Conservation (phyloP, 2,113 vertebrate genomes). For the Corynorhinus townsendii region DNA sequence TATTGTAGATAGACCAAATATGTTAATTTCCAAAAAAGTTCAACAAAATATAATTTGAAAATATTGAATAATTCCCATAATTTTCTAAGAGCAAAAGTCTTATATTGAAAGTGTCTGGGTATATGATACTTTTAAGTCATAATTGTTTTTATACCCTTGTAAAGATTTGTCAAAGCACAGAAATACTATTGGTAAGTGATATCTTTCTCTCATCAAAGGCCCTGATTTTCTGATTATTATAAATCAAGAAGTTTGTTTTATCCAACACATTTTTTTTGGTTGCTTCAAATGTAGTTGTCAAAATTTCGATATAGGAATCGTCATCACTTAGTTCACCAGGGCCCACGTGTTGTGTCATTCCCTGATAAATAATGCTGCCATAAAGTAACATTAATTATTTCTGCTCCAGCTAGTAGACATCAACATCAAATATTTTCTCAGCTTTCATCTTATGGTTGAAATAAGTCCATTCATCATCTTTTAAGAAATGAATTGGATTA, state of each 20-base stretch:
- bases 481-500: conserved; percentile 42
- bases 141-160: not conserved
- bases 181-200: conserved; percentile 1
- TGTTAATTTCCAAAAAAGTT: conserved; percentile 44
- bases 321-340: conserved; percentile 30
- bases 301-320: conserved; percentile 4
- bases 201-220: conserved; percentile 56
- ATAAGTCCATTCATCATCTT: conserved; percentile 54
- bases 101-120: conserved; percentile 57
- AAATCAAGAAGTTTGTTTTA: conserved; percentile 65
- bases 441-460: conserved; percentile 60
- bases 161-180: conserved; percentile 29
- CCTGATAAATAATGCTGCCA: conserved; percentile 27
- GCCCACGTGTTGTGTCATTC: conserved; percentile 14
- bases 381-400: conserved; percentile 64
- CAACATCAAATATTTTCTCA: conserved; percentile 45
- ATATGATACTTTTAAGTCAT: conserved; percentile 64
- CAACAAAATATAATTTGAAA: conserved; percentile 68
- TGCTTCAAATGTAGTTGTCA: conserved; percentile 67
- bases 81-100: conserved; percentile 66
- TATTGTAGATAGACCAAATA: conserved; percentile 38
- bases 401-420: conserved; percentile 57
- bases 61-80: conserved; percentile 64
- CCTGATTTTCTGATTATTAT: conserved; percentile 39
- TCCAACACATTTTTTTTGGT: conserved; percentile 23